phyloP scores from a whole-genome alignment of 2,888 invertebrate species.

The Heliconius cydno region DNA sequence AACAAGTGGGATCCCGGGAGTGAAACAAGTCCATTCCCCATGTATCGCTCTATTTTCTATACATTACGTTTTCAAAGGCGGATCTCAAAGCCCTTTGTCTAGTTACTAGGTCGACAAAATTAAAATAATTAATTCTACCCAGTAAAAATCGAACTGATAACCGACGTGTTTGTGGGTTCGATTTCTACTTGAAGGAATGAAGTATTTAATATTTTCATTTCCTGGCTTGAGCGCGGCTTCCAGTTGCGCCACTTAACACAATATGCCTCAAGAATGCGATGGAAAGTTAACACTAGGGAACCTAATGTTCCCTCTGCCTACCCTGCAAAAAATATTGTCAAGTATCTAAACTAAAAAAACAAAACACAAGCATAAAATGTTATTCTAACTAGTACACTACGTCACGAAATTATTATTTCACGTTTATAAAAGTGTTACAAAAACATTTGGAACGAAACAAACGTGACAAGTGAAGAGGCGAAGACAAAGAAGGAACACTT shows the following conservation, averaged over 20 bases:
- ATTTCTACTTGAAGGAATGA: background rate
- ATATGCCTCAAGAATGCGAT: background rate
- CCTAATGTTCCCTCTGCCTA: background rate
- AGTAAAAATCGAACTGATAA: too few relatives aligned
- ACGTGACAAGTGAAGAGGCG: constrained; percentile 4
- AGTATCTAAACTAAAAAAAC: background rate
- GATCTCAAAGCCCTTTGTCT: too few relatives aligned
- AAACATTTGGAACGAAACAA: constrained; percentile 10
- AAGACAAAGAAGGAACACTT: constrained; percentile 1
- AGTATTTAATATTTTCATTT: background rate
- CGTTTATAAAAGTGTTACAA: constrained; percentile 11
- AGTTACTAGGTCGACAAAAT: too few relatives aligned
- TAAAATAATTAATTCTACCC: too few relatives aligned
- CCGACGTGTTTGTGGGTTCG: too few relatives aligned
- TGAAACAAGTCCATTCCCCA: too few relatives aligned
- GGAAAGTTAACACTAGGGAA: background rate
- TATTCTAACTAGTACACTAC: too few relatives aligned
- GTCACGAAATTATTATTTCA: background rate
- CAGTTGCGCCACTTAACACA: background rate
- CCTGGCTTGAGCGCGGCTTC: background rate
- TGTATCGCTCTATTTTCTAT: too few relatives aligned
- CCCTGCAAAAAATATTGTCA: background rate
- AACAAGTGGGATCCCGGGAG: background rate
- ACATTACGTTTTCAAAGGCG: too few relatives aligned
- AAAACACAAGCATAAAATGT: background rate